A percentile compares a stretch with the other conserved stretches of the same genome.
These are phyloP conservation scores for Hypsopygia costalis DNA, from an alignment of 2,888 invertebrate species.

Conservation along the genomic window DNA sequence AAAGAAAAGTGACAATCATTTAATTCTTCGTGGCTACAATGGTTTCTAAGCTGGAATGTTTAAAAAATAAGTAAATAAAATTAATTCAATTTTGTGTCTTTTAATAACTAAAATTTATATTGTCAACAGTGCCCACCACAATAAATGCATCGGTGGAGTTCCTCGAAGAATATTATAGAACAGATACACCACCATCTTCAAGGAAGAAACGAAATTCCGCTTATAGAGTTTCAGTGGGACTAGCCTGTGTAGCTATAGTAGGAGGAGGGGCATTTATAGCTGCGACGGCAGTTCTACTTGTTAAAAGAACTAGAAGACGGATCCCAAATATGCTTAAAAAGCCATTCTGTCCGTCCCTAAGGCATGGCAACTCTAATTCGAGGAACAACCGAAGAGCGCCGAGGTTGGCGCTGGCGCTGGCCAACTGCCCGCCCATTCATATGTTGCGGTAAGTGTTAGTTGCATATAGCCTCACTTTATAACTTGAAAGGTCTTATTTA, in stretches of 20 bases:
- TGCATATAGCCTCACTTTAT: not conserved
- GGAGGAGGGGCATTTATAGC: slow-evolving; percentile 81
- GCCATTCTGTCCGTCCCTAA: slow-evolving; percentile 65
- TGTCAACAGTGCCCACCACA: slow-evolving; percentile 67
- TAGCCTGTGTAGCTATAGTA: slow-evolving; percentile 64
- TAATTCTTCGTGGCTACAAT: too few species aligned
- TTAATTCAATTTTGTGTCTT: too few species aligned
- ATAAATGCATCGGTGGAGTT: slow-evolving; percentile 82
- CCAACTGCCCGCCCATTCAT: slow-evolving; percentile 70
- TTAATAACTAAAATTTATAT: slow-evolving; percentile 9
- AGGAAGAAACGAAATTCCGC: slow-evolving; percentile 71
- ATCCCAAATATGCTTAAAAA: slow-evolving; percentile 70
- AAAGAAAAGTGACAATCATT: too few species aligned
- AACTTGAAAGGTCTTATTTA: slow-evolving; percentile 2
- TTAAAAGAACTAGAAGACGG: slow-evolving; percentile 62
- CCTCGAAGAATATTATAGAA: slow-evolving; percentile 82
- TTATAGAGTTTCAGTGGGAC: slow-evolving; percentile 66
- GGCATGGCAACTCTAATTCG: slow-evolving; percentile 46
- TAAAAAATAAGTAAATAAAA: too few species aligned
- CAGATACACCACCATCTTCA: slow-evolving; percentile 61
- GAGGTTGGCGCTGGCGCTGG: slow-evolving; percentile 61
- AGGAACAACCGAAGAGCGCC: slow-evolving; percentile 71
- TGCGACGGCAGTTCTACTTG: slow-evolving; percentile 83
- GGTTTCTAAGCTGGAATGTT: too few species aligned
- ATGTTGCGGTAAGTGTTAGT: slow-evolving; percentile 56